Base-by-base conservation (phyloP, 2,797 vertebrate species). In the Otolemur crassicaudatus region DNA sequence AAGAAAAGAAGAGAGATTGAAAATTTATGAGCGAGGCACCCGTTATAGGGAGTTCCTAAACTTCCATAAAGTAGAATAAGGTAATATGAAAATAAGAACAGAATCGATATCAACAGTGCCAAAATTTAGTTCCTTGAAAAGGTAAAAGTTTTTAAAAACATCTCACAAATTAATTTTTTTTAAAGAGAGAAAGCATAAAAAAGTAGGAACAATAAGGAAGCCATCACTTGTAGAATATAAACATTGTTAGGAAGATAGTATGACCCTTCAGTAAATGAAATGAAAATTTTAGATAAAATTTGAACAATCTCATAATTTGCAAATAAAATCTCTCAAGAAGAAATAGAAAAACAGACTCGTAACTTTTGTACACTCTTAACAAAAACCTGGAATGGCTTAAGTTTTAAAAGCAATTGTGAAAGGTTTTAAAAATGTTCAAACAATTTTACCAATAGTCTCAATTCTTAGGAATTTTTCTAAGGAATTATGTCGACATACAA, bases 351-450 rank as follows among this genome's bases (percentile, higher is more conserved):
- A 7, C 5, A 61, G 58, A 75, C 6, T 43, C 14, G 81, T 13
- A 87, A 58, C 7, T 61, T 90, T 40, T 25, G 63, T 63, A 46
- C 76, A 25, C 10, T 69, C 58, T 75, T 69, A 85, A 85, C 82
- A 19, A 22, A 65, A 82, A 67, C 7, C 16, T 63, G 72, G 19
- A 81, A 5, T 60, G 16, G 23, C 65, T 84, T 86, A 91, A 88
- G 69, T 90, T 73, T 87, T 95, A 94, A 25, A 92, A 83, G 20
- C 13, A 69, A 60, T 90, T 58, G 8, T 92, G 23, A 79, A 92
- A 76, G 20, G 4, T 10, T 34, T 94, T 84, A 20, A 84, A 94
- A 83, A 84, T 92, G 5, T 90, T 92, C 22, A 63, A n/a, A 17
- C 3, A 67, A n/a, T 92, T 65, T 90, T 82, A 61, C 13, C 14